A percentile compares a stretch with the other conserved stretches of the same genome.
Conservation (phyloP, 2,113 vertebrate species). For the Stomatorhinus ivindoensis region DNA sequence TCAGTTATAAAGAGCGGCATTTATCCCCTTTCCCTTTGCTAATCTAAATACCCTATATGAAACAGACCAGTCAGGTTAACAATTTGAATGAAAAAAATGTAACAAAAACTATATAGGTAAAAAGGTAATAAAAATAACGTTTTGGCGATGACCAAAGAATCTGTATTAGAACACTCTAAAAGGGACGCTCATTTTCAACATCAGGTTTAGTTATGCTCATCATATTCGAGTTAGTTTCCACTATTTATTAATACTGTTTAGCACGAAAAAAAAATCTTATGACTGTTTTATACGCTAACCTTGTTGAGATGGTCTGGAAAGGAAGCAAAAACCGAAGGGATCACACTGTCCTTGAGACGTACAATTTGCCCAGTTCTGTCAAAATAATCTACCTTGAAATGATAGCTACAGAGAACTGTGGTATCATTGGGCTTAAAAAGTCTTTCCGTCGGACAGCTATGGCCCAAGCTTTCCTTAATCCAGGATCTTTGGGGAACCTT, state of each 20-base stretch:
- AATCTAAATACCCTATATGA: background rate
- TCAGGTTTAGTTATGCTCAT: background rate
- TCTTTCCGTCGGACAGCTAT: background rate
- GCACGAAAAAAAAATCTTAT: background rate
- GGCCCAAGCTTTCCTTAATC: background rate
- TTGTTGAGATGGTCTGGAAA: background rate
- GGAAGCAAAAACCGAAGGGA: conserved; percentile 14
- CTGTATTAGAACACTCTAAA: background rate
- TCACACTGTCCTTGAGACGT: conserved; percentile 14
- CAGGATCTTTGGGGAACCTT: conserved; percentile 1
- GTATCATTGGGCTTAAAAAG: background rate
- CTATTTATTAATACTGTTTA: background rate
- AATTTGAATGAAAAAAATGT: background rate
- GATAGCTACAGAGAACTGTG: background rate
- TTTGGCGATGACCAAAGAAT: background rate
- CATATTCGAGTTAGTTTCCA: background rate
- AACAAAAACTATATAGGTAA: background rate
- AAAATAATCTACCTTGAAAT: background rate
- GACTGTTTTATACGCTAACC: background rate
- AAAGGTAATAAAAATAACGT: background rate
- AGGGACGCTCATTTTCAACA: background rate
- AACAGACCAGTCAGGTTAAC: background rate
- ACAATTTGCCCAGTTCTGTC: background rate
- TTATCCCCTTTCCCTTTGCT: background rate
- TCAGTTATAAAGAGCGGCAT: background rate